Base-by-base conservation (phyloP, 2,888 invertebrate genomes). In the Himalopsyche anomala region DNA sequence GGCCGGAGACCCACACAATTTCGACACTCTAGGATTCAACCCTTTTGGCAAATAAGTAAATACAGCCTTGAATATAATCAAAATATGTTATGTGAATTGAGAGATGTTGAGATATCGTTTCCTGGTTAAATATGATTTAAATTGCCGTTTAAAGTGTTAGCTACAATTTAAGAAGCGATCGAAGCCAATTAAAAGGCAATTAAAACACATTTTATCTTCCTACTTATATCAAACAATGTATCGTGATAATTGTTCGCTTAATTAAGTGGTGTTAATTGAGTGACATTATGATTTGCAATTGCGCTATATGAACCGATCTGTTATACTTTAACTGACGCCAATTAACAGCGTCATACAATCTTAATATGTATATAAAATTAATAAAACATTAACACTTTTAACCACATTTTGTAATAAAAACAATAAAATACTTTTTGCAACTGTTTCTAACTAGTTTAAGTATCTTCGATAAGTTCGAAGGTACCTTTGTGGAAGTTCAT, bases 171-270 rank as follows among this genome's bases (percentile, higher is more conserved):
- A 15, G 15, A 4, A 51, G 36, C 11, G 36, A 74, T 74, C 28
- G 28, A 74, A 74, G 1, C 36, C 74, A 74, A 74, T 74, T 74
- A 36, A 74, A 36, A 28, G 2, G 74, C 74, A 74, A 74, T 74
- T 74, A 74, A 56, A 69, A 74, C 36, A 74, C 38, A 74, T 74
- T 74, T 74, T 74, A 74, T 74, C 74, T 74, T 74, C 19, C 36
- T 38, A 15, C 5, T 15, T 36, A 38, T 36, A 38, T 74, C 12
- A 12, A 36, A 36, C 74, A 36, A 36, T 74, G 36, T 74, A 36
- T 74, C 74, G 2, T 36, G 74, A 9, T 74, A 74, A 74, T 74
- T 74, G 28, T 36, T 38, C 5, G 74, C 15, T 74, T 74, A 74
- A 74, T 74, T 74, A 4, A 74, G 74, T 36, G 36, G 74, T 74